Conservation (phyloP, 2,888 invertebrate genomes). For the Luperina nickerlii region DNA sequence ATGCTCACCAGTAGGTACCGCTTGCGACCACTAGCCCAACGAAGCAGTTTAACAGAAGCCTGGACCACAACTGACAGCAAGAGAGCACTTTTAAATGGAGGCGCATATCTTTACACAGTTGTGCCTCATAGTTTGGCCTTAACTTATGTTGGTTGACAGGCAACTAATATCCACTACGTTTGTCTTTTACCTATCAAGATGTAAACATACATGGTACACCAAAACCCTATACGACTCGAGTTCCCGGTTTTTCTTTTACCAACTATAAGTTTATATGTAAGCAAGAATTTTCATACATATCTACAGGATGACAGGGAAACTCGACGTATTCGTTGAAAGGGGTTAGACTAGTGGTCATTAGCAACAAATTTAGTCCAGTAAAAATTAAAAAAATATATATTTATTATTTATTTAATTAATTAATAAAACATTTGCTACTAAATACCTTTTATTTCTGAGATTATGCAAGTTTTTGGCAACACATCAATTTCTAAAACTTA, state of each 20-base stretch:
- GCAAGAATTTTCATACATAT: too few relatives aligned
- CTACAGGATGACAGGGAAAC: too few relatives aligned
- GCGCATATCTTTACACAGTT: neutral
- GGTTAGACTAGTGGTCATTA: too few relatives aligned
- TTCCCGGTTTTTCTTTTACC: neutral
- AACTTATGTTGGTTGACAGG: conserved; percentile 29
- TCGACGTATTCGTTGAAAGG: too few relatives aligned
- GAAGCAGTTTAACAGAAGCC: neutral
- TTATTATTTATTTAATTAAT: too few relatives aligned
- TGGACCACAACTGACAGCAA: neutral
- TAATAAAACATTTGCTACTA: too few relatives aligned
- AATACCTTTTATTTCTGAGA: too few relatives aligned
- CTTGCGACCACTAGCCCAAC: neutral
- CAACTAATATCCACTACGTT: conserved; percentile 21
- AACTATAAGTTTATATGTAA: too few relatives aligned
- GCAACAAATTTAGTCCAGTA: too few relatives aligned
- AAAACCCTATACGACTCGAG: neutral
- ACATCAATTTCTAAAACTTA: too few relatives aligned
- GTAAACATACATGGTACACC: conserved; percentile 13
- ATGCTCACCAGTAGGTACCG: neutral
- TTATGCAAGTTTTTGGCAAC: too few relatives aligned
- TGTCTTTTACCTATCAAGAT: conserved; percentile 41
- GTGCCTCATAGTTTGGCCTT: neutral
- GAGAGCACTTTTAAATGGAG: neutral
- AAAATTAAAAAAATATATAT: too few relatives aligned